phyloP scores from a whole-genome alignment of 2,888 invertebrate genomes.

The Ptycholaimellus sp. region DNA sequence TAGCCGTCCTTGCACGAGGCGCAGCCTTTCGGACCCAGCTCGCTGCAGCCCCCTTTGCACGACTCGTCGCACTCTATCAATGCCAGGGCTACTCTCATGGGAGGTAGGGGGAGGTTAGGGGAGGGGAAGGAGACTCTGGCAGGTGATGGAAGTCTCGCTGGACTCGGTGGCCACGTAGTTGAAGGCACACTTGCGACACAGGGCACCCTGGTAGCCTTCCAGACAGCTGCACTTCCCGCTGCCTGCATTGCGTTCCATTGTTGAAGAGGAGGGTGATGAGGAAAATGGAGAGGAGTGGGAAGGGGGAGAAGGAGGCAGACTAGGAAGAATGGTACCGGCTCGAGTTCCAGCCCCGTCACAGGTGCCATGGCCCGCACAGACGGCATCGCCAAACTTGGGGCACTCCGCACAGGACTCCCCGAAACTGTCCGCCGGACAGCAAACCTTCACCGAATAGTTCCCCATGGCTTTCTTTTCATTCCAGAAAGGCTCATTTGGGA shows the following conservation, averaged over 20 bases:
- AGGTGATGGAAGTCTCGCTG: conserved; percentile 7
- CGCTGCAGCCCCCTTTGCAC: conserved; percentile 18
- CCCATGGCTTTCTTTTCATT: too few relatives aligned
- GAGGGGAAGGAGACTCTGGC: too few relatives aligned
- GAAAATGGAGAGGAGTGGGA: too few relatives aligned
- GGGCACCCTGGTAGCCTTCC: conserved; percentile 49
- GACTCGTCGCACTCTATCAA: conserved; percentile 20
- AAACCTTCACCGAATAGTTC: conserved; percentile 34
- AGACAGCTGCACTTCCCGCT: conserved; percentile 68
- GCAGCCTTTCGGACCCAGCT: conserved; percentile 14
- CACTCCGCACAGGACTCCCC: conserved; percentile 11
- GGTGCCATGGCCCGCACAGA: conserved; percentile 51
- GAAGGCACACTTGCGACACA: conserved; percentile 51
- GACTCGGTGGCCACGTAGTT: conserved; percentile 12
- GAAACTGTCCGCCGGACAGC: conserved; percentile 41
- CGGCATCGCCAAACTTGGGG: conserved; percentile 9
- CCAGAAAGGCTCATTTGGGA: too few relatives aligned
- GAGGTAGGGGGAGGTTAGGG: too few relatives aligned
- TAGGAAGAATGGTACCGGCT: too few relatives aligned
- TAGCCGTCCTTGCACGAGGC: too few relatives aligned
- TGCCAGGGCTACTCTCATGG: not conserved
- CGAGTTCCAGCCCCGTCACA: conserved; percentile 76
- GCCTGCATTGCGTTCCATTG: too few relatives aligned
- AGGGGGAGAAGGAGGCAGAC: too few relatives aligned
- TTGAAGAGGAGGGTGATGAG: too few relatives aligned